Evolutionary conservation across 2,888 invertebrate genomes (phyloP), one percentile per base, ranked within the genome.

Genomic region (Temnothorax unifasciatus): DNA sequence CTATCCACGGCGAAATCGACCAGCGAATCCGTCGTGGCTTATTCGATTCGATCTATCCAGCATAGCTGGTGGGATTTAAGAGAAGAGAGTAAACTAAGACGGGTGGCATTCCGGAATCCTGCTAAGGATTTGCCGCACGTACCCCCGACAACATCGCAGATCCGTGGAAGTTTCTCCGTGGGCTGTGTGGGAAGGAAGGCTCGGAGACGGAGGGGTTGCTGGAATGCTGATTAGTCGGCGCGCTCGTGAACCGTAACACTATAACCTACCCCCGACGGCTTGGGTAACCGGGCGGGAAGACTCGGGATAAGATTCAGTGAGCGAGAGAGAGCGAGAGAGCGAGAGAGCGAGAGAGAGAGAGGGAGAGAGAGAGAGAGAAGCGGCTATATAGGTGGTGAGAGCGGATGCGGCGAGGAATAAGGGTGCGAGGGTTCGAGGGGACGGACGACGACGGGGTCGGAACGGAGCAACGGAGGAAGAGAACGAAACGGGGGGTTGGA

Each of bases 181-280:
- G 64, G 68, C 71, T 75, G 69, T 71, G 83, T 50, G 81, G n/a
- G 50, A 61, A 47, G 71, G 57, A 57, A 57, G 64, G 81, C 44
- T 81, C 73, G 84, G 81, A 82, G 85, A 85, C 79, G 86, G 88
- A 87, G 85, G 89, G 91, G 86, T 88, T 88, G 88, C 89, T 92
- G 93, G 93, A 94, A 94, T 94, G 93, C 94, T 94, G 94, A 95
- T 95, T 94, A 95, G 94, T 94, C 93, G 93, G 92, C 93, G 92
- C 93, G 93, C 93, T 93, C 93, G 92, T 92, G 93, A 91, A 91
- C 93, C 93, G 93, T 94, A 94, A 94, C 93, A 93, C 93, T 94
- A 94, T 94, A 94, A 94, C 93, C 93, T 92, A 94, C 93, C 71
- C 71, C 92, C 92, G 90, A 89, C 86, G 90, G 90, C 88, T 90